A percentile compares a stretch with the other conserved stretches of the same genome.
Conservation (phyloP, 2,888 invertebrate genomes). For the Protodeltote pygarga region DNA sequence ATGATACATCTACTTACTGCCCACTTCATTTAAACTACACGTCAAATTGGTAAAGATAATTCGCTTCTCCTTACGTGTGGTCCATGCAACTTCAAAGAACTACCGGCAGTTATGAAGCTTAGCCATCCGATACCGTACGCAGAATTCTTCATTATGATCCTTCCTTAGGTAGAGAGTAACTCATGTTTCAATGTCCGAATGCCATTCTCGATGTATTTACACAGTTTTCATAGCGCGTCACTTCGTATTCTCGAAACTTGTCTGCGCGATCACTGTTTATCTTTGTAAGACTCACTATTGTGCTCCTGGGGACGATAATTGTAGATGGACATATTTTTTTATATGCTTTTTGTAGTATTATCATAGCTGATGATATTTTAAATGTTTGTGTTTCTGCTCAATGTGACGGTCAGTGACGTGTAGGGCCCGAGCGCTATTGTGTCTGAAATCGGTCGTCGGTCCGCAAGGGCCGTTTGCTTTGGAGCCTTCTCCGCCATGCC, state of each 20-base stretch:
- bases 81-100: slow-evolving; percentile 45
- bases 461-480: slow-evolving; percentile 69
- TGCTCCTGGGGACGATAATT: slow-evolving; percentile 73
- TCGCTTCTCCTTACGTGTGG: slow-evolving; percentile 47
- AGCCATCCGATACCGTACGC: slow-evolving; percentile 32
- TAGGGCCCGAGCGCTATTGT: slow-evolving; percentile 73
- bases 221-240: slow-evolving; percentile 61
- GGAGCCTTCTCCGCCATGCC: slow-evolving; percentile 63
- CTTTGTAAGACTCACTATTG: slow-evolving; percentile 74
- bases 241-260: slow-evolving; percentile 58
- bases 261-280: slow-evolving; percentile 70
- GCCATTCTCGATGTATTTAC: slow-evolving; percentile 43
- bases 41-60: slow-evolving; percentile 1
- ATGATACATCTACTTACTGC: neutral
- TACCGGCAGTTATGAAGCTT: slow-evolving; percentile 27
- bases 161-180: slow-evolving; percentile 28
- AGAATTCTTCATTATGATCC: slow-evolving; percentile 44
- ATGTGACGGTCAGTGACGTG: slow-evolving; percentile 79
- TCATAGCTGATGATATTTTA: slow-evolving; percentile 80
- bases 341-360: slow-evolving; percentile 56
- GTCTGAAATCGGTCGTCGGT: slow-evolving; percentile 66
- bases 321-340: slow-evolving; percentile 65
- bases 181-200: slow-evolving; percentile 25
- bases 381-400: slow-evolving; percentile 85
- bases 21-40: neutral